Percentiles rank a stretch among this genome's conserved stretches.
These are phyloP conservation scores for Merops nubicus DNA, from an alignment of 2,113 vertebrate genomes.

Conservation along the genomic window DNA sequence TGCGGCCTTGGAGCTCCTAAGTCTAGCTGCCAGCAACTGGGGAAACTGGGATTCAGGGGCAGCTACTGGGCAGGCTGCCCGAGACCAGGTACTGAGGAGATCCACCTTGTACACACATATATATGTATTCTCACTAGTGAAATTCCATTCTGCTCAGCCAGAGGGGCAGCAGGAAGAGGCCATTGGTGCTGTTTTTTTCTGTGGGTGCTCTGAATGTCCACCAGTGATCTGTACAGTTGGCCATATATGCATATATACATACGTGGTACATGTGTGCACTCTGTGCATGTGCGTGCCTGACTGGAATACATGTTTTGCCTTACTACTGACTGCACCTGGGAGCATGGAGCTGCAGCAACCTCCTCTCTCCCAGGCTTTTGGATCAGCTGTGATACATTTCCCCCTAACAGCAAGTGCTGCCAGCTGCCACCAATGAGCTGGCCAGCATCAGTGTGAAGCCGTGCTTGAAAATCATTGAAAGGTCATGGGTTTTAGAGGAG, in stretches of 20 bases:
- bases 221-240: background rate
- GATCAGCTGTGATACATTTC: background rate
- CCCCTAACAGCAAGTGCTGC: background rate
- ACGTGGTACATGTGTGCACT: too few relatives aligned
- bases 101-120: background rate
- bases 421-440: background rate
- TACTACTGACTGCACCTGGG: background rate
- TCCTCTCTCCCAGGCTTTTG: background rate
- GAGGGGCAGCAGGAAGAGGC: background rate
- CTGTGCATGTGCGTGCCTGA: background rate
- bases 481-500: background rate
- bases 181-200: background rate
- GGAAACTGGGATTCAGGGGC: background rate
- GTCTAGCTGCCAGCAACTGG: background rate
- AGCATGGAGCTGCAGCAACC: background rate
- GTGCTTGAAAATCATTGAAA: background rate
- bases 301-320: background rate
- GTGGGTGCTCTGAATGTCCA: background rate
- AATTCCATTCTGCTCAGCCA: background rate
- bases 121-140: background rate
- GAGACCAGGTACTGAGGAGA: background rate
- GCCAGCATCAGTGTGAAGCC: background rate
- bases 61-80: background rate
- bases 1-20: background rate
- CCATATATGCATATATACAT: fast-evolving